Conservation (phyloP, 2,797 vertebrate genomes). For the Poeciliopsis presidionis region DNA sequence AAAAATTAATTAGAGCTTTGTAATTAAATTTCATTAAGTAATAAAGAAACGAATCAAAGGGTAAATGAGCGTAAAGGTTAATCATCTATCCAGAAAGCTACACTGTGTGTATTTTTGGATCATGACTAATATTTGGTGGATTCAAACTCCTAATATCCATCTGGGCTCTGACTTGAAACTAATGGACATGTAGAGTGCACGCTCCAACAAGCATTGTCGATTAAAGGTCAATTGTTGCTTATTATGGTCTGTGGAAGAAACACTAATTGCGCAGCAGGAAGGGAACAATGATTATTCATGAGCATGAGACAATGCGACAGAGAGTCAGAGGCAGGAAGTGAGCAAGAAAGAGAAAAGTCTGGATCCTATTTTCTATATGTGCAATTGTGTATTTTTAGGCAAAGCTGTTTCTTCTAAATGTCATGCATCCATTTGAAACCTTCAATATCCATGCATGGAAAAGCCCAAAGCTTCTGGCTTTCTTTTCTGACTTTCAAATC, state of each 20-base stretch:
- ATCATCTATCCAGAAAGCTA: slow-evolving; percentile 71
- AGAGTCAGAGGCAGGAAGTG: not conserved
- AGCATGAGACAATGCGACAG: slow-evolving; percentile 27
- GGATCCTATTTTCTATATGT: slow-evolving; percentile 5
- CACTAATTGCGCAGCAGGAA: slow-evolving; percentile 20
- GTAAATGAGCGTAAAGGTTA: slow-evolving; percentile 74
- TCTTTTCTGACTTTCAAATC: not conserved
- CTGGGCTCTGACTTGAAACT: slow-evolving; percentile 63
- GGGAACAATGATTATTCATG: slow-evolving; percentile 28
- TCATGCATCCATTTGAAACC: not conserved
- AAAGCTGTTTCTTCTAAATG: not conserved
- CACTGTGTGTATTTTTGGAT: slow-evolving; percentile 57
- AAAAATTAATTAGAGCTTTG: slow-evolving; percentile 49
- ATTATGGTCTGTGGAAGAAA: slow-evolving; percentile 32
- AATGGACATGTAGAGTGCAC: slow-evolving; percentile 60
- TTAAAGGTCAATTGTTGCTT: slow-evolving; percentile 72
- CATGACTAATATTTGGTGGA: slow-evolving; percentile 42
- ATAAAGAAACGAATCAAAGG: slow-evolving; percentile 65
- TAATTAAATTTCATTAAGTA: slow-evolving; percentile 74
- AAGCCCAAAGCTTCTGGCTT: not conserved
- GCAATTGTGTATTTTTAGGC: not conserved
- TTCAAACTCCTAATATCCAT: slow-evolving; percentile 39
- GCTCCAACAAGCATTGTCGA: slow-evolving; percentile 54
- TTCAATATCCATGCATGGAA: not conserved
- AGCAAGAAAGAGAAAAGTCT: not conserved